A percentile compares a stretch with the other conserved stretches of the same genome.
Evolutionary conservation across 1,140 invertebrate species (phyloP).

Genomic region (Nasonia giraulti): DNA sequence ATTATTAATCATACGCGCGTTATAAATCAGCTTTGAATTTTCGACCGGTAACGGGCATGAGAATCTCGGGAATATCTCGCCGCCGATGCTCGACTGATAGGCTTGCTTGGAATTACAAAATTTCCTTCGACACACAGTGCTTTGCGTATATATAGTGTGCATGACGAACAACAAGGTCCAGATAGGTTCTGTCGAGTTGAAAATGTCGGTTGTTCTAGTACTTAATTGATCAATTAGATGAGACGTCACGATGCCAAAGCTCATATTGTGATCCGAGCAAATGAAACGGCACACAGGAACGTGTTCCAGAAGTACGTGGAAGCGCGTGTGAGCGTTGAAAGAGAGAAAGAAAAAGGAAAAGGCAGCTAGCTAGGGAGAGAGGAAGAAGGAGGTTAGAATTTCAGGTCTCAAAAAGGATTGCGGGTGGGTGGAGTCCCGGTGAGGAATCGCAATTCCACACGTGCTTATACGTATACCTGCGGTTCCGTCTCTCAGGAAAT

Average conservation of each 20-base stretch:
- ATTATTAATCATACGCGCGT: slow-evolving; percentile 31
- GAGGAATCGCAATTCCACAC: slow-evolving; percentile 36
- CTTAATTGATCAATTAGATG: neutral
- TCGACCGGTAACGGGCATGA: neutral
- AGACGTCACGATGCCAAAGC: neutral
- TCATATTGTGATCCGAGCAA: neutral
- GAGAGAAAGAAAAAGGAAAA: neutral
- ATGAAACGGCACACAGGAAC: neutral
- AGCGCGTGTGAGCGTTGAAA: neutral
- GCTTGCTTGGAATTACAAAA: neutral
- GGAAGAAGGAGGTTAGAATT: neutral
- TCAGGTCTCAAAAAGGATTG: slow-evolving; percentile 1
- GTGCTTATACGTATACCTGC: slow-evolving; percentile 43
- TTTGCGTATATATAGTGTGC: neutral
- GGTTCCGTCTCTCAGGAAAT: slow-evolving; percentile 33
- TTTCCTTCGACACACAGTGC: neutral
- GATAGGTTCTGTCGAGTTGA: neutral
- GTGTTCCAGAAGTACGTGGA: neutral
- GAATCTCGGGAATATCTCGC: too few species aligned
- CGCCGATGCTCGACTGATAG: too few species aligned
- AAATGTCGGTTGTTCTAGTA: neutral
- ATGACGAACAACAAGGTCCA: neutral
- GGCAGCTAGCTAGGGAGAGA: too few species aligned
- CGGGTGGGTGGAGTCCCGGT: neutral
- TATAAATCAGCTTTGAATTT: slow-evolving; percentile 50